Percentiles rank a stretch among this genome's conserved stretches.
Evolutionary conservation across 2,797 vertebrate species (phyloP).

Genomic region (Peromyscus melanophrys): DNA sequence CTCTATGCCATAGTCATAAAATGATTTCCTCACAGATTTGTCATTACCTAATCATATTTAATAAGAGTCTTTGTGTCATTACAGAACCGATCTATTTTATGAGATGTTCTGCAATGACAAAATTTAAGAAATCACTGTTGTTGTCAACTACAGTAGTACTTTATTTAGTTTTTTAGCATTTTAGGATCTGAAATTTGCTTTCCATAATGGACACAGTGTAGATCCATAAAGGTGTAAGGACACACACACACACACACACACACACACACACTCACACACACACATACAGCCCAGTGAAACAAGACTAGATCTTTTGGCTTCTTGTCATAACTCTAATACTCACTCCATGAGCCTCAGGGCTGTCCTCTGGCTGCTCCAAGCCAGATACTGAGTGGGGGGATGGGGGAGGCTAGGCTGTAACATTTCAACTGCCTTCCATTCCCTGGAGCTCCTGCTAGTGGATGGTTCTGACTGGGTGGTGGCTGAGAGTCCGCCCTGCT

Average conservation of each 20-base stretch:
- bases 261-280: background rate
- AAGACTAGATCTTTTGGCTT: background rate
- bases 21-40: conserved; percentile 6
- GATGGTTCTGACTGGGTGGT: background rate
- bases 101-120: background rate
- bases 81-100: conserved; percentile 13
- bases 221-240: background rate
- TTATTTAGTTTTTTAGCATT: conserved; percentile 6
- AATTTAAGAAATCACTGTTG: conserved; percentile 30
- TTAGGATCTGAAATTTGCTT: conserved; percentile 18
- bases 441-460: background rate
- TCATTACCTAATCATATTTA: conserved; percentile 21
- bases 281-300: too few relatives aligned
- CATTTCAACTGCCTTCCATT: background rate
- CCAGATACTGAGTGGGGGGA: background rate
- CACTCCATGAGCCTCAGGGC: background rate
- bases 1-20: conserved; percentile 13
- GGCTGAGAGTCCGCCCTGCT: background rate
- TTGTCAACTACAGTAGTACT: background rate
- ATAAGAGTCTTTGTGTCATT: background rate
- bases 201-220: background rate
- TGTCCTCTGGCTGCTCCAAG: background rate
- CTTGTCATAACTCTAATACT: background rate
- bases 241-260: too few relatives aligned
- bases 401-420: background rate